Evolutionary conservation across 2,888 invertebrate species (phyloP).

Genomic region (Resseliella maxima): DNA sequence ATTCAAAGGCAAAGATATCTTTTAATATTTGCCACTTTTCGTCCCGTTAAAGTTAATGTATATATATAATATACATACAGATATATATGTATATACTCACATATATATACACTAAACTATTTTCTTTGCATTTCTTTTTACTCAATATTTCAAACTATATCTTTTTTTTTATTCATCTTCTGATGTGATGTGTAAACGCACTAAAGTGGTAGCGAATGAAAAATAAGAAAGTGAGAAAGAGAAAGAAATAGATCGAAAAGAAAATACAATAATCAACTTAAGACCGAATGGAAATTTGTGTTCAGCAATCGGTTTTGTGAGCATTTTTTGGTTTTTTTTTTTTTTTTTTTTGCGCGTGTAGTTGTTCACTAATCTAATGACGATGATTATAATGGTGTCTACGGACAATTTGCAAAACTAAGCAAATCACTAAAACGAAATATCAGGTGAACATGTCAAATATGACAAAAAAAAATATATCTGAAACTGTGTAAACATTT

Average conservation of each 20-base stretch:
- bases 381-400: constrained; percentile 24
- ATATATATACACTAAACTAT: not conserved
- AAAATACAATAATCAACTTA: constrained; percentile 21
- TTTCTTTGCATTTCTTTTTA: constrained; percentile 23
- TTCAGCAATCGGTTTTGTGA: constrained; percentile 34
- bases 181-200: not conserved
- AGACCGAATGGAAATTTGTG: constrained; percentile 25
- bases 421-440: constrained; percentile 7
- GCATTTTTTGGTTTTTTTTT: too few species aligned
- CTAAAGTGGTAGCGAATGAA: not conserved
- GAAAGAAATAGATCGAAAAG: constrained; percentile 27
- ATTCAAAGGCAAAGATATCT: not conserved
- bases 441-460: constrained; percentile 34
- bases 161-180: not conserved
- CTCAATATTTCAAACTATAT: constrained; percentile 5
- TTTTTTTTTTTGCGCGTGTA: constrained; percentile 18
- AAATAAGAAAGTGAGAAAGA: constrained; percentile 10
- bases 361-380: constrained; percentile 28
- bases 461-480: not conserved
- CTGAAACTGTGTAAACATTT: too few species aligned
- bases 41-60: constrained; percentile 29
- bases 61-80: too few species aligned
- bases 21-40: not conserved
- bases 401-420: not conserved
- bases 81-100: too few species aligned